These are phyloP conservation scores for Acanthornis magna DNA, from an alignment of 2,797 vertebrate species.

Conservation along the genomic window DNA sequence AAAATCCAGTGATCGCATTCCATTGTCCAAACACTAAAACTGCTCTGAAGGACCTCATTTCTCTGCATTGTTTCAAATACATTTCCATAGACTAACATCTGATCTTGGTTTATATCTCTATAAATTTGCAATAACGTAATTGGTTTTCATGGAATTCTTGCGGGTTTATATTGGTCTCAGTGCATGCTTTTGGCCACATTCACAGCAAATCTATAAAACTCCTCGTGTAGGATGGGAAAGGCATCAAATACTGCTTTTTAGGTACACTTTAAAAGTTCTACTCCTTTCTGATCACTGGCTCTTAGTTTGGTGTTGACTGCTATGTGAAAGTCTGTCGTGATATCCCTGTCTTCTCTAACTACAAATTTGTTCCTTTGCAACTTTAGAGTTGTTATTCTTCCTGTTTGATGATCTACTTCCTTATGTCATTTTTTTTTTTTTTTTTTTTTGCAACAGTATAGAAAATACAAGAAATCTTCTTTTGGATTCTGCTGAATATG, in stretches of 20 bases:
- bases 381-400: not conserved
- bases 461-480: not conserved
- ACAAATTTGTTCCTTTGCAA: not conserved
- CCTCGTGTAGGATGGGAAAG: not conserved
- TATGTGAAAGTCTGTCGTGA: not conserved
- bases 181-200: not conserved
- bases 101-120: slow-evolving; percentile 4
- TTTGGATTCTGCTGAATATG: not conserved
- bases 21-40: not conserved
- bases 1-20: not conserved
- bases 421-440: not conserved
- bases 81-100: not conserved
- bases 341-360: not conserved
- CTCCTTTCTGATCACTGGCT: not conserved
- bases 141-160: not conserved
- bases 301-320: not conserved
- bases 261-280: not conserved
- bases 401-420: not conserved
- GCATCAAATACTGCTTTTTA: not conserved
- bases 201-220: not conserved
- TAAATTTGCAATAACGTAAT: not conserved
- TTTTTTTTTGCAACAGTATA: no score
- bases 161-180: not conserved
- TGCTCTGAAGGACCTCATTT: not conserved
- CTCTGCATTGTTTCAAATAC: not conserved